Percentiles rank a stretch among this genome's conserved stretches.
phyloP scores from a whole-genome alignment of 2,797 vertebrate species.

The Borostomias antarcticus region DNA sequence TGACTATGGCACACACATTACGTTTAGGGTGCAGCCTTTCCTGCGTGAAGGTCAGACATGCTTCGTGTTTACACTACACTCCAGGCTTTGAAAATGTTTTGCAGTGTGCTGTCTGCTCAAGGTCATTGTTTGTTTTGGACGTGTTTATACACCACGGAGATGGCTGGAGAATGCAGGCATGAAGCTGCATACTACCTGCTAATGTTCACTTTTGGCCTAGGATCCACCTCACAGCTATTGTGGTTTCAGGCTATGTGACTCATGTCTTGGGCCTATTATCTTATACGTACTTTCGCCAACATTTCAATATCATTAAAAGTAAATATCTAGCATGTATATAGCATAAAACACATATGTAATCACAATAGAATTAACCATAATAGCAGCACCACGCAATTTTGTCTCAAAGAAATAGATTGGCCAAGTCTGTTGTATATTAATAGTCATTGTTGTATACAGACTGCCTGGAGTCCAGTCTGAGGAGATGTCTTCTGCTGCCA shows the following conservation, averaged over 20 bases:
- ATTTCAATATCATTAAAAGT: not conserved
- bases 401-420: constrained; percentile 41
- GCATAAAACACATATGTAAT: not conserved
- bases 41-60: constrained; percentile 72
- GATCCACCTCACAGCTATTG: constrained; percentile 13
- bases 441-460: too few relatives aligned
- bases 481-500: constrained; percentile 4
- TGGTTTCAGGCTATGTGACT: not conserved
- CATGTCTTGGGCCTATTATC: not conserved
- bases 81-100: constrained; percentile 70
- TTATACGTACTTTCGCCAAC: not conserved
- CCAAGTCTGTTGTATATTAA: too few relatives aligned
- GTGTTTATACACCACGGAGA: constrained; percentile 76
- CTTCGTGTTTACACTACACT: constrained; percentile 74
- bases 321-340: not conserved
- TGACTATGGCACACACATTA: constrained; percentile 51
- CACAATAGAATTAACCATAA: not conserved
- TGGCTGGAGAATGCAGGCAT: constrained; percentile 51
- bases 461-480: not conserved
- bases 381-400: constrained; percentile 34
- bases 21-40: constrained; percentile 63
- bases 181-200: constrained; percentile 25
- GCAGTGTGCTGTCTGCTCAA: constrained; percentile 57
- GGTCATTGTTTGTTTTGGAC: constrained; percentile 76
- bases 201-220: constrained; percentile 34